These are phyloP conservation scores for Synchiropus splendidus DNA, from an alignment of 2,113 vertebrate species.

Conservation along the genomic window DNA sequence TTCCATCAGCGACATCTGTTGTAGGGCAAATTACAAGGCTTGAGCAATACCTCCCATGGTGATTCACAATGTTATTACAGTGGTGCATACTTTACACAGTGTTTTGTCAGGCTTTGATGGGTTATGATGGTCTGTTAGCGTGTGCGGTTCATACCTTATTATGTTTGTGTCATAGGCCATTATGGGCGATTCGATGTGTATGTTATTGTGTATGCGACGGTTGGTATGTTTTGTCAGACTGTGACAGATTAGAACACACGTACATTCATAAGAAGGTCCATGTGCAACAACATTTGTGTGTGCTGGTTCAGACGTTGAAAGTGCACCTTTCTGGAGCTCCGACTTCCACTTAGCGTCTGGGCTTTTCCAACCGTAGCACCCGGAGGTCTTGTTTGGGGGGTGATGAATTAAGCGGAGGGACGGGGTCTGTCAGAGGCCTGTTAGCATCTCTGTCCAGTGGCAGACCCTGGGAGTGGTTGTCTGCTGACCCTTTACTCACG, in stretches of 20 bases:
- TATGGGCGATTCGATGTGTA: slow-evolving; percentile 10
- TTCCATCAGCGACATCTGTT: slow-evolving; percentile 31
- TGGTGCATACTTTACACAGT: slow-evolving; percentile 23
- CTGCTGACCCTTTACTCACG: slow-evolving; percentile 45
- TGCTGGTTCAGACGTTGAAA: background rate
- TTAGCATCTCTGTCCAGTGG: slow-evolving; percentile 51
- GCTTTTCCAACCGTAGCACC: slow-evolving; percentile 1
- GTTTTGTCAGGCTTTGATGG: slow-evolving; percentile 33
- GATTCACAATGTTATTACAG: slow-evolving; percentile 42
- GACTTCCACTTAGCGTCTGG: slow-evolving; percentile 21
- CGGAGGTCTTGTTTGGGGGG: slow-evolving; percentile 43
- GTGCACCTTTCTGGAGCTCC: slow-evolving; percentile 4
- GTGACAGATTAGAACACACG: slow-evolving; percentile 19
- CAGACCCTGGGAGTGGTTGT: slow-evolving; percentile 33
- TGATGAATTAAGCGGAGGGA: slow-evolving; percentile 56
- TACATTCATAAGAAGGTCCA: background rate
- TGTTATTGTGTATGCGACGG: slow-evolving; percentile 11
- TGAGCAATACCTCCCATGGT: slow-evolving; percentile 29
- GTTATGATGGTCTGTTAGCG: slow-evolving; percentile 13
- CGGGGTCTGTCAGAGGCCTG: slow-evolving; percentile 47
- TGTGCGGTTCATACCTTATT: slow-evolving; percentile 14
- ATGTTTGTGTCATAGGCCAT: slow-evolving; percentile 25
- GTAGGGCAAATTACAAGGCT: slow-evolving; percentile 12
- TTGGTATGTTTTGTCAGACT: slow-evolving; percentile 21
- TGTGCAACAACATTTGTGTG: slow-evolving; percentile 10